Base-by-base conservation (phyloP, 2,888 invertebrate species). In the Synanthedon formicaeformis region DNA sequence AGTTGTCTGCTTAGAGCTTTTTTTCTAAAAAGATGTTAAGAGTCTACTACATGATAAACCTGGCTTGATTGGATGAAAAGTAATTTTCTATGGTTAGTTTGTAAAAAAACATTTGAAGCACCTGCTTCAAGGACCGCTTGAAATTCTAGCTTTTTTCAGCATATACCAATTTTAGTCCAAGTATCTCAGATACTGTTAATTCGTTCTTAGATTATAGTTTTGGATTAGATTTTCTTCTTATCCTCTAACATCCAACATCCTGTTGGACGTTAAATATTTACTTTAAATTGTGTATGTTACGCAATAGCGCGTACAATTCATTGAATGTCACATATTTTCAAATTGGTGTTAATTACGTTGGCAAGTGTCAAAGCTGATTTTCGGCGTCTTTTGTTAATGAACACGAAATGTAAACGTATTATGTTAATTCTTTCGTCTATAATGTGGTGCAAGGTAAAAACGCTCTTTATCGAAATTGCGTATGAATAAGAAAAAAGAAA, bases 341-440 rank as follows among this genome's bases (percentile, higher is more conserved):
- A 27, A 48, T 6, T 52, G 41, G 27, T 48, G 40, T 49, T 48
- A 52, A 52, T 40, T 34, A 49, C 23, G 16, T 52, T 16, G 34
- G 48, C 16, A 40, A 23, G 62, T 68, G 71, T 57, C 68, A 70
- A 60, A 58, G 60, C 6, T 23, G 63, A 56, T 63, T 66, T 66
- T 75, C 67, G 69, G 70, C 65, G 57, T 50, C 63, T 60, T 66
- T 76, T 75, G 75, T 75, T 73, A 75, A 76, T 71, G 60, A 70
- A 65, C 71, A 69, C 74, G 73, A 74, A 62, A 56, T 63, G 67
- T 59, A 69, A 73, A 75, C 67, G 63, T 53, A 58, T 63, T 49
- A 12, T 12, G 16, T 14, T 49, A 49, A 49, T 16, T 18, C 18
- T 16, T 14, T 49, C 2, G 49, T 18, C 12, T 23, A 16, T 12